Base-by-base conservation (phyloP, 2,797 vertebrate species). In the Forpus xanthops region DNA sequence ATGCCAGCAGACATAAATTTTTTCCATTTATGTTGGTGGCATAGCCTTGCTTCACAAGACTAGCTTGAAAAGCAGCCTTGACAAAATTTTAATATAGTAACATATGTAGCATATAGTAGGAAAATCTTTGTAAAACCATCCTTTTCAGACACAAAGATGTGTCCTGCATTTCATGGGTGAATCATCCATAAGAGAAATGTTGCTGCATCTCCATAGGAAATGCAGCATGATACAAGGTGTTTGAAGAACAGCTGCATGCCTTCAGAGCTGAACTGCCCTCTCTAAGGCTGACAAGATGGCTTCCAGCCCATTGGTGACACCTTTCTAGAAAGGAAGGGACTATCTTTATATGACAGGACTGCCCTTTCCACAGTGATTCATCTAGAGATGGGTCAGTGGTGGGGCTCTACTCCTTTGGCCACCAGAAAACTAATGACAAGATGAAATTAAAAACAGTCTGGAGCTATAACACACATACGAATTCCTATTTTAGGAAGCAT, bases 211-310 rank as follows among this genome's bases (percentile, higher is more conserved):
- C 3, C 0, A 30, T 21, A n/a, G 7, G 52, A 68, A 90, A 27
- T 4, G 2, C 17, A 64, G n/a, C 0, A 15, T 1, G 8, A 37
- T 8, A 42, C 8, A 33, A 50, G 6, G 5, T 11, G 18, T 52
- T 58, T 75, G 15, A 39, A 55, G 72, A 45, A 17, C 10, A 67
- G 31, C 30, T 60, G 37, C 41, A 8, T 16, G 35, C n/a, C 84
- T 74, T 89, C 68, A 24, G 17, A n/a, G 28, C 18, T 27, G 55
- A 55, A 25, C 4, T 15, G 14, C 79, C 16, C 31, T 76, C 42
- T 56, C 41, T 25, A 27, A 21, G 17, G 39, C 0, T 1, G 65
- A 53, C 6, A 52, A 41, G 31, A 60, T 24, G 19, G 28, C 10
- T 55, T 58, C 67, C 74, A 85, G n/a, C 67, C 62, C 62, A 12